These are phyloP conservation scores for Pecten maximus DNA, from an alignment of 2,888 invertebrate species.

Conservation along the genomic window DNA sequence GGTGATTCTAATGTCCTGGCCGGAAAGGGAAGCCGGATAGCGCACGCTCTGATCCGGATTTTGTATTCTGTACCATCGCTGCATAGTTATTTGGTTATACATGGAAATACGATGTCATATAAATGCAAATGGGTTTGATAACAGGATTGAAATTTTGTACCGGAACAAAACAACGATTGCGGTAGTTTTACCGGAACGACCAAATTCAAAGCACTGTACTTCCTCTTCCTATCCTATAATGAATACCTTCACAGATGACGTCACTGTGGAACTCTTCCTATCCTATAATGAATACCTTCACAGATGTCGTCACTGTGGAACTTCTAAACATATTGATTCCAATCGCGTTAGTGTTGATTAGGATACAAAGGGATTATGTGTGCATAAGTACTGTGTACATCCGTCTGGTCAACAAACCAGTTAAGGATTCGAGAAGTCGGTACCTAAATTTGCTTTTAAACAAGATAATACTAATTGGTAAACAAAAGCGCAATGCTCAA, in stretches of 20 bases:
- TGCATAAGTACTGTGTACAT: too few species aligned
- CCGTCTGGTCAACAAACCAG: too few species aligned
- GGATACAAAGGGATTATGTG: not conserved
- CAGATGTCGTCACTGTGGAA: not conserved
- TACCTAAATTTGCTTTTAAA: too few species aligned
- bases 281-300: not conserved
- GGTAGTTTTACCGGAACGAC: not conserved
- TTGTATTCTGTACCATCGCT: slow-evolving; percentile 1
- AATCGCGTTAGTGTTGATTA: not conserved
- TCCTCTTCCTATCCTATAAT: not conserved
- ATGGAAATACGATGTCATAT: slow-evolving; percentile 23
- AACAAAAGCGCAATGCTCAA: too few species aligned
- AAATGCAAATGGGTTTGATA: slow-evolving; percentile 25
- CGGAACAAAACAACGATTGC: slow-evolving; percentile 13
- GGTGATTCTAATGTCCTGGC: slow-evolving; percentile 20
- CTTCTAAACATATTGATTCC: not conserved
- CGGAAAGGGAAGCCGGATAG: slow-evolving; percentile 23
- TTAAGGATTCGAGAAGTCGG: too few species aligned
- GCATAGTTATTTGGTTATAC: slow-evolving; percentile 3
- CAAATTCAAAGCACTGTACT: not conserved
- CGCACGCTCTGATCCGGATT: slow-evolving; percentile 17
- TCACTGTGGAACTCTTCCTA: too few species aligned
- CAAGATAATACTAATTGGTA: too few species aligned
- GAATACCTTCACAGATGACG: not conserved
- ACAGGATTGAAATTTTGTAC: slow-evolving; percentile 27